Percentiles rank a stretch among this genome's conserved stretches.
phyloP scores from a whole-genome alignment of 2,113 vertebrate genomes.

The Ahaetulla prasina region DNA sequence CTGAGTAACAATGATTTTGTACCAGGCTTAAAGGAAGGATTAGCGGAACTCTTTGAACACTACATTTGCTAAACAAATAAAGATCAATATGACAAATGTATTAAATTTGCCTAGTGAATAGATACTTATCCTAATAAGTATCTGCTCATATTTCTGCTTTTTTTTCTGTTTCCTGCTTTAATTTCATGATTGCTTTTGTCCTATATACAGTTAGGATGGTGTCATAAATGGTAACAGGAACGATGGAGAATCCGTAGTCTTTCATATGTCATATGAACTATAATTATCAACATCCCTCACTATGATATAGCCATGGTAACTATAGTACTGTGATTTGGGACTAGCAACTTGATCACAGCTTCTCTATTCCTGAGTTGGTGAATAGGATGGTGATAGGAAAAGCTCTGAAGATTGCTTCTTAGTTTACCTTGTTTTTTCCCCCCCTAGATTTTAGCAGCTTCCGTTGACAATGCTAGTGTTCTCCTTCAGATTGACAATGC shows the following conservation, averaged over 20 bases:
- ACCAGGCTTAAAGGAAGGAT: not conserved
- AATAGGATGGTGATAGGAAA: not conserved
- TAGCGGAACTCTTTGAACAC: not conserved
- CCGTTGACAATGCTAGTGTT: conserved; percentile 56
- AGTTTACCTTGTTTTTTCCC: not conserved
- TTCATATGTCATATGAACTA: not conserved
- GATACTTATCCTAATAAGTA: not conserved
- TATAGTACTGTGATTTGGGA: not conserved
- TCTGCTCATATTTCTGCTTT: not conserved
- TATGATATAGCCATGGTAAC: not conserved
- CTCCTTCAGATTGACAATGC: conserved; percentile 62
- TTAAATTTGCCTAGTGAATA: not conserved
- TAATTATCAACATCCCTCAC: not conserved
- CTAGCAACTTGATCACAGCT: not conserved
- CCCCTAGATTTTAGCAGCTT: conserved; percentile 52
- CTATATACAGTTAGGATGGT: not conserved
- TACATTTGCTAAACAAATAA: not conserved
- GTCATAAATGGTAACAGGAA: not conserved
- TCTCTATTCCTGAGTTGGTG: not conserved
- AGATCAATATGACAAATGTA: not conserved
- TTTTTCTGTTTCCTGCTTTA: not conserved
- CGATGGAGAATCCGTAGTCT: not conserved
- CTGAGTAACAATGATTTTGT: not conserved
- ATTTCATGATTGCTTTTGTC: not conserved
- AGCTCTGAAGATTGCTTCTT: fast-evolving